Evolutionary conservation across 2,888 invertebrate species (phyloP), one percentile per base, ranked within the genome.

Genomic region (Andricus quercusramuli): DNA sequence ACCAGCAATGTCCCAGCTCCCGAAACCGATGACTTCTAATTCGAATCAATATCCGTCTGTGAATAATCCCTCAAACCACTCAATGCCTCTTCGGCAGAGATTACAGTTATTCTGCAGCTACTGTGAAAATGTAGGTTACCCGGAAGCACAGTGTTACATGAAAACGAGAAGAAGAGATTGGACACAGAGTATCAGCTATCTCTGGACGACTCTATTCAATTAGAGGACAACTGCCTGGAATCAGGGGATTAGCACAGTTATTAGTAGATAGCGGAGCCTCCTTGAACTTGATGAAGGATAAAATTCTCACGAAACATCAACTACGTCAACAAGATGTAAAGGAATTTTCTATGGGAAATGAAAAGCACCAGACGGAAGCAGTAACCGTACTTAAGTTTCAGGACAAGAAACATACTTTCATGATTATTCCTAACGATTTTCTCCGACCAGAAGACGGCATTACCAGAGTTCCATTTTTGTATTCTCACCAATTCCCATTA

Each of bases 231-330:
- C 22, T 41, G n/a, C 4, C 3, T 13, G 32, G 41, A 44, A 41
- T n/a, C 13, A n/a, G n/a, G 44, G n/a, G n/a, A n/a, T n/a, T n/a
- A n/a, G n/a, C n/a, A n/a, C n/a, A n/a, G n/a, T n/a, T n/a, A n/a
- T n/a, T 67, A 11, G 67, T 67, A 20, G 41, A 67, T 22, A 41
- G 22, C 11, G 67, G 67, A 41, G 20, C 67, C 11, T 67, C 67
- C 3, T 41, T 44, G 13, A 67, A 67, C n/a, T 20, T 44, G 0
- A 41, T 41, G 0, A 67, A 67, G n/a, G 37, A 67, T 1, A 67
- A 41, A 59, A n/a, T 22, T 1, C n/a, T 67, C 9, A 11, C 13
- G 22, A 8, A 37, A 20, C 20, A n/a, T 13, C 67, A 67, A 0
- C 9, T 9, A 9, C 17, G n/a, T 6, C 0, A 41, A 67, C 41